Evolutionary conservation across 2,888 invertebrate genomes (phyloP).

Genomic region (Zhuqinia jingwanae): DNA sequence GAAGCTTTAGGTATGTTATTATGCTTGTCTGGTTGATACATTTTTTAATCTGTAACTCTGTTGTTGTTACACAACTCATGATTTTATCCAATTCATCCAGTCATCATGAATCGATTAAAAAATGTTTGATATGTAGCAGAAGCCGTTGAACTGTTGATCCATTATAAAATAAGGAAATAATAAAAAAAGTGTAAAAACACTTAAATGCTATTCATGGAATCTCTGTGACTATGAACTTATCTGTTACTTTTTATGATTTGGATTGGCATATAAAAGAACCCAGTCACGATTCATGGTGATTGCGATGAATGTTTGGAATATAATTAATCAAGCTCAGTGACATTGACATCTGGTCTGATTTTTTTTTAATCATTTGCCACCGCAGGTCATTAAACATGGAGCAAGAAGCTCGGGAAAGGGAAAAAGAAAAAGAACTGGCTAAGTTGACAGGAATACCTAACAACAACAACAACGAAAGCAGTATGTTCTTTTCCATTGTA

Average conservation of each 20-base stretch:
- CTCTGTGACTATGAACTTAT: too few species aligned
- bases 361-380: conserved; percentile 67
- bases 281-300: conserved; percentile 16
- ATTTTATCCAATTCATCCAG: neutral
- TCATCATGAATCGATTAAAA: conserved; percentile 1
- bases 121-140: neutral
- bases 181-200: neutral
- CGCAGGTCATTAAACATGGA: conserved; percentile 96
- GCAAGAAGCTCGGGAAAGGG: conserved; percentile 93
- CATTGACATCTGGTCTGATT: conserved; percentile 54
- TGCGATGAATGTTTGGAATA: neutral
- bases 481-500: conserved; percentile 80
- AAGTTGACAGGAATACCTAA: conserved; percentile 84
- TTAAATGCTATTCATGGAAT: too few species aligned
- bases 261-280: neutral
- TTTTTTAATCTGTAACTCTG: too few species aligned
- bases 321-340: conserved; percentile 15
- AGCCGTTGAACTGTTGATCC: conserved; percentile 2
- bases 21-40: too few species aligned
- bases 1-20: conserved; percentile 88
- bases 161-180: neutral
- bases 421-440: conserved; percentile 88
- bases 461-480: conserved; percentile 82
- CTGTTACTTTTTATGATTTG: too few species aligned
- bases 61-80: neutral